These are phyloP conservation scores for Crematogaster levior DNA, from an alignment of 2,888 invertebrate genomes.

Conservation along the genomic window DNA sequence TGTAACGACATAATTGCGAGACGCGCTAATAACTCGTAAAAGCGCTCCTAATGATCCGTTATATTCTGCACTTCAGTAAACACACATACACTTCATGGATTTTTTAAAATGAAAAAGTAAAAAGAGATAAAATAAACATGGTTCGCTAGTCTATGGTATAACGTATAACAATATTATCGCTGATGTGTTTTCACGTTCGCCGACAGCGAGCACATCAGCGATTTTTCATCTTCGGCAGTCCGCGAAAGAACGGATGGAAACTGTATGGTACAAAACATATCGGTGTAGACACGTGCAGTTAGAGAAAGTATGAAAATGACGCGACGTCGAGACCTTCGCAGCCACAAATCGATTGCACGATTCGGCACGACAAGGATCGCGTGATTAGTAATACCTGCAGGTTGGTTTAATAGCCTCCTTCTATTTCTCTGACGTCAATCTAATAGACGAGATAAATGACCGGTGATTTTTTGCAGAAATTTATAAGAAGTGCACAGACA, in stretches of 20 bases:
- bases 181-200: background rate
- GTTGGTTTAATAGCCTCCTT: conserved; percentile 49
- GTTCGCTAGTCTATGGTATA: no score
- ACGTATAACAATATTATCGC: conserved; percentile 1
- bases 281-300: conserved; percentile 1
- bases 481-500: background rate
- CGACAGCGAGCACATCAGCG: background rate
- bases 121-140: background rate
- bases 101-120: background rate
- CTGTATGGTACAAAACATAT: conserved; percentile 41
- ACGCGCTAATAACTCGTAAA: conserved; percentile 5
- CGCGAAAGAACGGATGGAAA: conserved; percentile 42
- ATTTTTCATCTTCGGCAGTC: conserved; percentile 31
- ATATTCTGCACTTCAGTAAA: background rate
- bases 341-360: conserved; percentile 51
- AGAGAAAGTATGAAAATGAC: conserved; percentile 54
- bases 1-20: background rate
- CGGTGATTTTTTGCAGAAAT: conserved; percentile 5
- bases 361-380: conserved; percentile 4
- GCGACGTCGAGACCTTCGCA: conserved; percentile 54
- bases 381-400: conserved; percentile 24
- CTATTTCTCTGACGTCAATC: conserved; percentile 33
- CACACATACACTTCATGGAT: background rate
- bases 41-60: conserved; percentile 15
- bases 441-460: conserved; percentile 50